A percentile compares a stretch with the other conserved stretches of the same genome.
These are phyloP conservation scores for Periophthalmodon schlosseri DNA, from an alignment of 2,113 vertebrate species.

Conservation along the genomic window DNA sequence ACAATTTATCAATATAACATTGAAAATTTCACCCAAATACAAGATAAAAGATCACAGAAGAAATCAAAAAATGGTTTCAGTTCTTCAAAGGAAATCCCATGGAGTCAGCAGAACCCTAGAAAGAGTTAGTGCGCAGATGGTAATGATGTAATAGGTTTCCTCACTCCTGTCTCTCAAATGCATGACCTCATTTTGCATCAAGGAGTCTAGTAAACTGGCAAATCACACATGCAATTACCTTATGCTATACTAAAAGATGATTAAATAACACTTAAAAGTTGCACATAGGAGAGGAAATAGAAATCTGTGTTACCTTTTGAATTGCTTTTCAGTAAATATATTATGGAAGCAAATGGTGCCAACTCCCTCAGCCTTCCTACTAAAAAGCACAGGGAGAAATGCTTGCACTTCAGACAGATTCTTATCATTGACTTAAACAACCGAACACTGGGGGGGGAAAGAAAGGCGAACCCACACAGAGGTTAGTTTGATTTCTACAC, in stretches of 20 bases:
- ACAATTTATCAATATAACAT: neutral
- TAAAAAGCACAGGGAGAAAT: constrained; percentile 31
- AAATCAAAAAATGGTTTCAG: neutral
- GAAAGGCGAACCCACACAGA: constrained; percentile 35
- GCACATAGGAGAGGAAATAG: constrained; percentile 21
- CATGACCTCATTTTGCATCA: constrained; percentile 4
- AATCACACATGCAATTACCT: constrained; percentile 1
- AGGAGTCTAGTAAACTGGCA: constrained; percentile 15
- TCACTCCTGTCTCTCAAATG: constrained; percentile 1
- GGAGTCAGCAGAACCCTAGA: constrained; percentile 22
- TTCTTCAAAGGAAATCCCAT: constrained; percentile 3
- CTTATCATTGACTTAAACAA: constrained; percentile 39
- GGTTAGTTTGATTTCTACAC: constrained; percentile 48
- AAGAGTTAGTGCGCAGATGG: constrained; percentile 32
- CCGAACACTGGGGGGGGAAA: constrained; percentile 21
- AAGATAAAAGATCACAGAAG: neutral
- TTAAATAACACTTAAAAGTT: neutral
- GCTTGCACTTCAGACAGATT: constrained; percentile 46
- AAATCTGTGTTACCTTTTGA: constrained; percentile 11
- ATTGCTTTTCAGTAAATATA: constrained; percentile 17
- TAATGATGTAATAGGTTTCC: constrained; percentile 24
- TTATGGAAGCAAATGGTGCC: constrained; percentile 19
- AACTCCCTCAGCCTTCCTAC: constrained; percentile 22
- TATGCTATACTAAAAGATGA: neutral
- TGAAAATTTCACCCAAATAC: neutral